A percentile compares a stretch with the other conserved stretches of the same genome.
These are phyloP conservation scores for Drosophila affinis DNA, from an alignment of 2,888 invertebrate genomes.

Conservation along the genomic window DNA sequence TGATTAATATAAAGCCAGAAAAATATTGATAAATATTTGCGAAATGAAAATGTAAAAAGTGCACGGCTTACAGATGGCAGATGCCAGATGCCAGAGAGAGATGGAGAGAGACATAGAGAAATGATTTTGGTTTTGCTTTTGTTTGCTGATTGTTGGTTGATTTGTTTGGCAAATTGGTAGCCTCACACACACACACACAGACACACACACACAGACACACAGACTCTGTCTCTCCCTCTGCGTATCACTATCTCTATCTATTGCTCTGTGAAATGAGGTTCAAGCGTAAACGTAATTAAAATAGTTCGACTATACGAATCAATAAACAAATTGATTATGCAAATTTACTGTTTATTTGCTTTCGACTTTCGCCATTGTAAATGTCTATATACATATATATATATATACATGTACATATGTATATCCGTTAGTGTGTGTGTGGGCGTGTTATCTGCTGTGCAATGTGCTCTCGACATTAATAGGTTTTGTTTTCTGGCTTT, in stretches of 20 bases:
- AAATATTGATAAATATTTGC: constrained; percentile 42
- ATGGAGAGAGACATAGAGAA: background rate
- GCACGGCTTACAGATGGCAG: background rate
- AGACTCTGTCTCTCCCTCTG: no score
- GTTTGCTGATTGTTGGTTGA: constrained; percentile 32
- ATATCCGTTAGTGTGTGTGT: background rate
- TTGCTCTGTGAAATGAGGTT: constrained; percentile 29
- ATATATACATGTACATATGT: background rate
- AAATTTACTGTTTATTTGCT: constrained; percentile 74
- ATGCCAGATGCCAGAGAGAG: background rate
- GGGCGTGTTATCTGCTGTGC: constrained; percentile 25
- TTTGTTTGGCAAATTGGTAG: constrained; percentile 28
- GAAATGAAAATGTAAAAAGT: constrained; percentile 34
- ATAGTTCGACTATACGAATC: constrained; percentile 70
- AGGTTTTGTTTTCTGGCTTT: constrained; percentile 64
- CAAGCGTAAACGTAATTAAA: constrained; percentile 69
- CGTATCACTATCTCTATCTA: constrained; percentile 4
- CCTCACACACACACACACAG: background rate
- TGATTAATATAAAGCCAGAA: constrained; percentile 45
- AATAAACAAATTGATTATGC: constrained; percentile 78
- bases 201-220: no score
- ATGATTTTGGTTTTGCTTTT: constrained; percentile 27
- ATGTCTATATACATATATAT: constrained; percentile 11
- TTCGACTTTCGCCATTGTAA: constrained; percentile 51
- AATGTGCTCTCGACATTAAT: constrained; percentile 65